Base-by-base conservation (phyloP, 2,797 vertebrate genomes). In the Notolepis coatsorum region DNA sequence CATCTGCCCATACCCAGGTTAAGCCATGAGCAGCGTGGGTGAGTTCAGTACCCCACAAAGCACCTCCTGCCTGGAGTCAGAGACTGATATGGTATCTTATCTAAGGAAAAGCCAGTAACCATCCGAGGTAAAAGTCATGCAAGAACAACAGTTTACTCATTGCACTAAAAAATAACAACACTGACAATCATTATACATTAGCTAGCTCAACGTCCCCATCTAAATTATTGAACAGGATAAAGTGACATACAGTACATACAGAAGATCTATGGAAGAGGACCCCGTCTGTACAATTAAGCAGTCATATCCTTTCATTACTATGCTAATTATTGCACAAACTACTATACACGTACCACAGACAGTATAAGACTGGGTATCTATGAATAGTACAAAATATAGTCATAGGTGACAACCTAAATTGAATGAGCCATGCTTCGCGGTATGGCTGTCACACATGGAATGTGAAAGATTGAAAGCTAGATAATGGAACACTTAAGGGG, bases 321-420 rank as follows among this genome's bases (percentile, higher is more conserved):
- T n/a, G n/a, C n/a, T n/a, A n/a, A n/a, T n/a, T n/a, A n/a, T n/a
- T n/a, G n/a, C n/a, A n/a, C n/a, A n/a, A n/a, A n/a, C n/a, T n/a
- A n/a, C n/a, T n/a, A n/a, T n/a, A n/a, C n/a, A n/a, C n/a, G n/a
- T n/a, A n/a, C n/a, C n/a, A n/a, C n/a, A n/a, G n/a, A n/a, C 62
- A 56, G 2, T 12, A 52, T 21, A 7, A 66, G 12, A 20, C 4
- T 17, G 30, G 28, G 15, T n/a, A 39, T 13, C 25, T 9, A 12
- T n/a, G 23, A 52, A 33, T 17, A 18, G 2, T 51, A 47, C 15
- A 28, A 68, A 74, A 72, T 37, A 66, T 64, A 68, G 39, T 57
- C 39, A 43, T 8, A 21, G 2, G 23, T 7, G 20, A 5, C 2
- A 12, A 2, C 46, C 3, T 31, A n/a, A n/a, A 46, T 1, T 62